Base-by-base conservation (phyloP, 2,113 vertebrate genomes). In the Pampusana beccarii region DNA sequence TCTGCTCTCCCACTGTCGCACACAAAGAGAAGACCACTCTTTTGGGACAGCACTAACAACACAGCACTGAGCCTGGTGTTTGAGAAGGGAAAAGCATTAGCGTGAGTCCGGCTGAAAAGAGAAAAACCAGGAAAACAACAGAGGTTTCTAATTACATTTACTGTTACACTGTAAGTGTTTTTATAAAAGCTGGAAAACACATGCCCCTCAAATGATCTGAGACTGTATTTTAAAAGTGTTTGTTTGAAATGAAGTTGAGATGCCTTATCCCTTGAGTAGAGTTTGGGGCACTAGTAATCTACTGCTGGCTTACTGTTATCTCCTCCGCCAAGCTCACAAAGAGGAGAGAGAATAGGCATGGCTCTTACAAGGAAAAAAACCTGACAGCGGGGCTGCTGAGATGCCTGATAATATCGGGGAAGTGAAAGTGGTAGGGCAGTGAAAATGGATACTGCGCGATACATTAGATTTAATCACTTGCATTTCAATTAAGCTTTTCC, bases 391-490 rank as follows among this genome's bases (percentile, higher is more conserved):
- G 95, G 94, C 86, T 91, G 90, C 90, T 96, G 95, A 95, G 92
- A 94, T 79, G 84, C 57, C 89, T 93, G 90, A 97, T 96, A 95
- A 57, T 86, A 95, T 95, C 91, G 9, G 92, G 93, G 95, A 97
- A 96, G 90, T 95, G 92, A 96, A 96, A 97, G 81, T 92, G 93
- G 95, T 92, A 95, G 75, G 79, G 93, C 93, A 95, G 90, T 97
- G 93, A 94, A 97, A 97, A 95, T 95, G 92, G 95, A 97, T 96
- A 96, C 91, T 67, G 90, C 77, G 36, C 89, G 85, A 95, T 97
- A 96, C 92, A 95, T 92, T 96, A 96, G 93, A 97, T 96, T 96
- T 96, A 97, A 97, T 95, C 95, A 96, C 93, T 97, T 96, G 92
- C 93, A 95, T 95, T 96, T 97, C 95, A 97, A 97, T 97, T 96